Conservation (phyloP, 2,113 vertebrate genomes). For the Notothenia rossii region DNA sequence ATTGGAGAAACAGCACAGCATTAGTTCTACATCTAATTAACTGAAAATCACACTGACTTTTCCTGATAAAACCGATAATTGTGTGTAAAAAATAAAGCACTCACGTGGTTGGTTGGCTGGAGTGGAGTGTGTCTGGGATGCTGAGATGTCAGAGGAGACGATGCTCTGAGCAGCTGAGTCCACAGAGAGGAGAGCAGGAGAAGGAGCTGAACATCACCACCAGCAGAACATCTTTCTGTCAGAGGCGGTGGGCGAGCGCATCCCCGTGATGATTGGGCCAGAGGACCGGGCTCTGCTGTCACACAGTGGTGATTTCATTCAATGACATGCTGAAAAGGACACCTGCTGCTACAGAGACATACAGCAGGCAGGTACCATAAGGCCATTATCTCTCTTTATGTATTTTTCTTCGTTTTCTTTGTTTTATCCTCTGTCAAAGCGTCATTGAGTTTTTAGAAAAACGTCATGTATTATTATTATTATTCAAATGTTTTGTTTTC, state of each 20-base stretch:
- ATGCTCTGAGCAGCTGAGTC: constrained; percentile 55
- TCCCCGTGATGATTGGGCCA: constrained; percentile 43
- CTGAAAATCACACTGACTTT: constrained; percentile 4
- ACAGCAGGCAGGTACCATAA: background rate
- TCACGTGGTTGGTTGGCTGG: constrained; percentile 51
- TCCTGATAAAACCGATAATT: constrained; percentile 3
- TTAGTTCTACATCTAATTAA: constrained; percentile 7
- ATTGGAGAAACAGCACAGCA: background rate
- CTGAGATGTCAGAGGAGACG: constrained; percentile 27
- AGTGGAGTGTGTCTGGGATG: constrained; percentile 33
- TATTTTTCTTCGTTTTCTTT: too few species aligned
- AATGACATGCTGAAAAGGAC: constrained; percentile 57
- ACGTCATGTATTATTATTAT: background rate
- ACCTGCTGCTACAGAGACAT: constrained; percentile 8
- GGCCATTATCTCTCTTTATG: too few species aligned
- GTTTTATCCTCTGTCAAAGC: too few species aligned
- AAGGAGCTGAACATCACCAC: constrained; percentile 56
- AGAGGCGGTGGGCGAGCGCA: constrained; percentile 35
- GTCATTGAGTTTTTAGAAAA: too few species aligned
- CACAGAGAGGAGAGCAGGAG: constrained; percentile 57
- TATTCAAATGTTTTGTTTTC: too few species aligned
- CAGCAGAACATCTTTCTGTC: constrained; percentile 43
- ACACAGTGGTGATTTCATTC: constrained; percentile 67
- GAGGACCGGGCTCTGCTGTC: constrained; percentile 72
- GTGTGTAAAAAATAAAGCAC: constrained; percentile 38